Evolutionary conservation across 2,797 vertebrate species (phyloP), one percentile per base, ranked within the genome.

Genomic region (Tangara arthus): DNA sequence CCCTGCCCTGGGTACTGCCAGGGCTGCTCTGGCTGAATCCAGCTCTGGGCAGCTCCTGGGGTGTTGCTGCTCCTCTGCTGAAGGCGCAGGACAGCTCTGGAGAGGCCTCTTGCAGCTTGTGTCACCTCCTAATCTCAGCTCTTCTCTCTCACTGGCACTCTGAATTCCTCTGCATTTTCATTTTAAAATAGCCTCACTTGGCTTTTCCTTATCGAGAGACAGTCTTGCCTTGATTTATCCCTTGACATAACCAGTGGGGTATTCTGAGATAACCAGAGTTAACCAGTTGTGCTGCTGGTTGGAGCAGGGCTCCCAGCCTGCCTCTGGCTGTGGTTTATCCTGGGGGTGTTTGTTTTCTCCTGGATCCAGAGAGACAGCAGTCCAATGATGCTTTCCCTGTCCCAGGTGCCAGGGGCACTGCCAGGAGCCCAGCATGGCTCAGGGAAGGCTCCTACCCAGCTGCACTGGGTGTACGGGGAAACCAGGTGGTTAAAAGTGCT

Each of bases 131-230:
- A 44, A 78, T 92, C 75, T 49, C 71, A 32, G 68, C 49, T 63
- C 79, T 87, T 34, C 44, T 78, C 84, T 64, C 80, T 88, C 80
- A 65, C 66, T 27, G 70, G 61, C 56, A 24, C 78, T 82, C 71
- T 66, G 35, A 76, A 80, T 95, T 89, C 91, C 87, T 92, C 28
- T 32, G 61, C 78, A 70, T 91, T 92, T 91, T 85, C 32, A 60
- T 92, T 96, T 84, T 87, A 73, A 92, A 96, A 94, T 76, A 93
- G 87, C 87, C 52, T 70, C 1, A 1, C 71, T 89, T 80, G 84
- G 71, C 91, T 85, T 82, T 66, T 70, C 87, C 82, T 92, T 95
- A 93, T 92, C 91, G 63, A 96, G 71, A 3, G 8, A 22, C 59
- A 89, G 61, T 6, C 42, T 60, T 34, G 27, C n/a, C 39, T 34